Conservation (phyloP, 2,113 vertebrate species). For the Callorhinus ursinus region DNA sequence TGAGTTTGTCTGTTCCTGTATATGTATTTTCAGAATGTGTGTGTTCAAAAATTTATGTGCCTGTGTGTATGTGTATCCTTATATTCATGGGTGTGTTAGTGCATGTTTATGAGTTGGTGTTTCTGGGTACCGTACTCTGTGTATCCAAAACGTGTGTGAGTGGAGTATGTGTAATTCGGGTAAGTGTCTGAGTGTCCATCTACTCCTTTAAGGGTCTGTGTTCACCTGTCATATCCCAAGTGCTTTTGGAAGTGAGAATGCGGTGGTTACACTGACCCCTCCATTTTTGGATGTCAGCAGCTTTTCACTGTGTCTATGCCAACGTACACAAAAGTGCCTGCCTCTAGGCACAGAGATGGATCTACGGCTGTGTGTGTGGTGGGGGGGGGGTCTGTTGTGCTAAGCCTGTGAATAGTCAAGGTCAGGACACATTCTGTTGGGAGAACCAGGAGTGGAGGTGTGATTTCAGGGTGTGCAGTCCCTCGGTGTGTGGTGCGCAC, state of each 20-base stretch:
- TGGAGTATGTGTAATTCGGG: not conserved
- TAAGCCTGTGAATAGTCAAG: not conserved
- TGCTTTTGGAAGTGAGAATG: constrained; percentile 45
- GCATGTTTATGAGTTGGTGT: constrained; percentile 6
- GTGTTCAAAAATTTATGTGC: not conserved
- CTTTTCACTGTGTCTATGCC: not conserved
- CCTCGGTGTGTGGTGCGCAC: not conserved
- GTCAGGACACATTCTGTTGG: not conserved
- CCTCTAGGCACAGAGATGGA: not conserved
- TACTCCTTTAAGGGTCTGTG: not conserved
- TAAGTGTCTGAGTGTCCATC: not conserved
- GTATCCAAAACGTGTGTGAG: not conserved
- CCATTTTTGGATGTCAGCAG: constrained; percentile 27
- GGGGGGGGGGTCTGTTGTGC: not conserved
- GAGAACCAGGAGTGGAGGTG: not conserved
- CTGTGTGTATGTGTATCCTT: not conserved
- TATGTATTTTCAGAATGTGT: constrained; percentile 18
- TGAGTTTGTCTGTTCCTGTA: not conserved
- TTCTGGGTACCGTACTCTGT: constrained; percentile 26
- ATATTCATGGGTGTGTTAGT: not conserved
- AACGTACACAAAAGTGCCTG: not conserved
- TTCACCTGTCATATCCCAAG: not conserved
- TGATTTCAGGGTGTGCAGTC: not conserved
- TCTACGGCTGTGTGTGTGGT: not conserved
- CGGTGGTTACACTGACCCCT: not conserved